Percentiles rank a stretch among this genome's conserved stretches.
These are phyloP conservation scores for Melanaphis sacchari DNA, from an alignment of 1,140 invertebrate species.

Conservation along the genomic window DNA sequence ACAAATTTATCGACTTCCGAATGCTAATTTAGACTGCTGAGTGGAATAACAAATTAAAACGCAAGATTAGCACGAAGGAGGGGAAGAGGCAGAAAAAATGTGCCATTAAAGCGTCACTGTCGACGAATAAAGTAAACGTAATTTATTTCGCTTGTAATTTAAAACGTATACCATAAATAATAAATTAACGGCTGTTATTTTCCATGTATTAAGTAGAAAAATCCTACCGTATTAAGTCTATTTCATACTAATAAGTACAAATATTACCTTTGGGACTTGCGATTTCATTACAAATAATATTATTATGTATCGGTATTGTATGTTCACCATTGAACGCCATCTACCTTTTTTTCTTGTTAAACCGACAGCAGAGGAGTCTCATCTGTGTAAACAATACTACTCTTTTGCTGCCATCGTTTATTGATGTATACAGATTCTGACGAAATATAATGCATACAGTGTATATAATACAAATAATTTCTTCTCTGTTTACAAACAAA, in stretches of 20 bases:
- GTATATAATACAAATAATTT: too few relatives aligned
- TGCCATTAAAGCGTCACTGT: not conserved
- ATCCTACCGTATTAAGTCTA: too few relatives aligned
- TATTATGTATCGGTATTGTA: not conserved
- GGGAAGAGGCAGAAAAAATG: not conserved
- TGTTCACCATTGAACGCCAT: not conserved
- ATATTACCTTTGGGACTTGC: not conserved
- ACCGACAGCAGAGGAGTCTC: too few relatives aligned
- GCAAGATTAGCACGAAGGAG: not conserved
- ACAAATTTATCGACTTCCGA: slow-evolving; percentile 23
- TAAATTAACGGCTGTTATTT: not conserved
- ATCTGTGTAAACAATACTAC: too few relatives aligned
- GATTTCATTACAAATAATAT: not conserved
- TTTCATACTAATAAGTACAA: not conserved
- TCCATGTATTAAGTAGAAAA: not conserved
- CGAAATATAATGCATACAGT: too few relatives aligned
- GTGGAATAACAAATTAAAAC: slow-evolving; percentile 1
- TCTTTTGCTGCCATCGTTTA: too few relatives aligned
- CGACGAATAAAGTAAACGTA: not conserved
- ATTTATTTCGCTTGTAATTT: slow-evolving; percentile 15
- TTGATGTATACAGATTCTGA: too few relatives aligned
- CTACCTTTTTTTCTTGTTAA: too few relatives aligned
- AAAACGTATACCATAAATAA: not conserved
- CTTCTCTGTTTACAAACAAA: too few relatives aligned
- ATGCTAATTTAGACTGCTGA: not conserved